phyloP scores from a whole-genome alignment of 2,888 invertebrate species.

The Caenorhabditis sp. region DNA sequence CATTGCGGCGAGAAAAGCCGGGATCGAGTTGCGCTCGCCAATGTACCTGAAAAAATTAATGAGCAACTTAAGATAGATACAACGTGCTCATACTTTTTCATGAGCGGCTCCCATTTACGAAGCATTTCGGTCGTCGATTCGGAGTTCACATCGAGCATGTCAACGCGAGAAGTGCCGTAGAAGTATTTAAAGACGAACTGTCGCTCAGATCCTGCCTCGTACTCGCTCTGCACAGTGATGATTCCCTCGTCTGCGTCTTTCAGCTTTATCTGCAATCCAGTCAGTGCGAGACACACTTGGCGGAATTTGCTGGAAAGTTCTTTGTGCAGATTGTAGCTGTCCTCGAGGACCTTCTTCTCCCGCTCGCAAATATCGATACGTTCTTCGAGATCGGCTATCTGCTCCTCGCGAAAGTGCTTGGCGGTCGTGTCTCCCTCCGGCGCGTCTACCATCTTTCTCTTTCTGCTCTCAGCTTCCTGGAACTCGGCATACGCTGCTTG shows the following conservation, averaged over 20 bases:
- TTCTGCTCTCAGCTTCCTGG: slow-evolving; percentile 39
- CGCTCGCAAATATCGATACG: slow-evolving; percentile 23
- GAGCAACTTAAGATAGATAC: neutral
- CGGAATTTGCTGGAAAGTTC: slow-evolving; percentile 55
- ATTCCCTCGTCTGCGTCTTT: slow-evolving; percentile 61
- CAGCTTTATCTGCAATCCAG: slow-evolving; percentile 64
- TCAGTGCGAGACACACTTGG: slow-evolving; percentile 57
- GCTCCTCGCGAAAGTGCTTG: slow-evolving; percentile 28
- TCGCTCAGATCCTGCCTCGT: slow-evolving; percentile 38
- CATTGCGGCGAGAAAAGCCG: slow-evolving; percentile 62
- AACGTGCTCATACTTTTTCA: slow-evolving; percentile 46
- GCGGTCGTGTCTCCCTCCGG: slow-evolving; percentile 24
- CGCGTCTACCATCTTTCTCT: slow-evolving; percentile 39
- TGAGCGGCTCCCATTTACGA: slow-evolving; percentile 50
- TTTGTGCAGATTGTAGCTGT: slow-evolving; percentile 47
- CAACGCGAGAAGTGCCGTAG: slow-evolving; percentile 43
- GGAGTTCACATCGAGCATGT: slow-evolving; percentile 53
- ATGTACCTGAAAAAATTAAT: slow-evolving; percentile 56
- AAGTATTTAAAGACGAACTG: slow-evolving; percentile 60
- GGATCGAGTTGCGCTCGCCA: slow-evolving; percentile 63
- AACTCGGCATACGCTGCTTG: slow-evolving; percentile 46
- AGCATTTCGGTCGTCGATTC: slow-evolving; percentile 36
- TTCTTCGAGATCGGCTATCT: slow-evolving; percentile 41
- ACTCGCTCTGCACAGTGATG: slow-evolving; percentile 60
- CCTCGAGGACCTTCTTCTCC: slow-evolving; percentile 51